Percentiles rank a stretch among this genome's conserved stretches.
Conservation (phyloP, 2,888 invertebrate genomes). For the Teleiodes luculella region DNA sequence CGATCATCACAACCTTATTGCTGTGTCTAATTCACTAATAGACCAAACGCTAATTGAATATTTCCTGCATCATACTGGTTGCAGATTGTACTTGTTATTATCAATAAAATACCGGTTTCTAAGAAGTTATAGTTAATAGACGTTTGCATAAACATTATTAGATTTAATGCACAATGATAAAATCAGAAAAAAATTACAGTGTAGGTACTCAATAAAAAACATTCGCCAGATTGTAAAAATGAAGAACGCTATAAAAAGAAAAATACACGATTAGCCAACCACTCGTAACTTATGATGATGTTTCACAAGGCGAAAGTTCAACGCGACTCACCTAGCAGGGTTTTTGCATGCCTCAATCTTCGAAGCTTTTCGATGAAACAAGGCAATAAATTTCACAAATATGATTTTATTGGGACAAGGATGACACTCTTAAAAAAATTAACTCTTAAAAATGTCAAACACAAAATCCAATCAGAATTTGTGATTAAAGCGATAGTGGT, state of each 20-base stretch:
- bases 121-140: constrained; percentile 9
- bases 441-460: constrained; percentile 4
- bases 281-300: constrained; percentile 13
- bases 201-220: not conserved
- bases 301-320: constrained; percentile 17
- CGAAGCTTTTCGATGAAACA: constrained; percentile 2
- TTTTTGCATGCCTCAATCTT: constrained; percentile 8
- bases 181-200: no score
- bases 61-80: constrained; percentile 10
- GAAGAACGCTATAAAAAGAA: constrained; percentile 8
- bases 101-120: constrained; percentile 7
- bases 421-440: constrained; percentile 7
- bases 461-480: not conserved
- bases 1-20: constrained; percentile 5
- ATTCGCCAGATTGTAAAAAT: not conserved
- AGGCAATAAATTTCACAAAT: constrained; percentile 5
- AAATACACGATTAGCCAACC: constrained; percentile 9
- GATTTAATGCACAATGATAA: not conserved
- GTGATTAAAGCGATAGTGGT: not conserved
- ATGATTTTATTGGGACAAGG: constrained; percentile 12
- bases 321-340: not conserved
- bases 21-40: constrained; percentile 10
- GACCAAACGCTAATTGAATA: constrained; percentile 1
- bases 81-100: not conserved
- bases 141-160: constrained; percentile 11